These are phyloP conservation scores for Tryphoninae sp. DNA, from an alignment of 2,888 invertebrate species.

Conservation along the genomic window DNA sequence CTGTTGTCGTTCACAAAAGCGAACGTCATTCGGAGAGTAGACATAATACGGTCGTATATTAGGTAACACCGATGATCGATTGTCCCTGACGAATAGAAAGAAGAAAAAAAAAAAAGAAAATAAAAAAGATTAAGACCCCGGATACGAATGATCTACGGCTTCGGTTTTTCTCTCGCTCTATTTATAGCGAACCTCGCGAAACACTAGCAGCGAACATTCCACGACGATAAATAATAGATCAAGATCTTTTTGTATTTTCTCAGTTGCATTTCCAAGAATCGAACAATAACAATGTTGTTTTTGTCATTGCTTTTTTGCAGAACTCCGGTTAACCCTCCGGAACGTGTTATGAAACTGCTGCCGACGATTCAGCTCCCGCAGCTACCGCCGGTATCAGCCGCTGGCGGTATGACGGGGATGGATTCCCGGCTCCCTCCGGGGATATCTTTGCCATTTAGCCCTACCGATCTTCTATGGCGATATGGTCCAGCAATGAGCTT, in stretches of 20 bases:
- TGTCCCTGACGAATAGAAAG: slow-evolving; percentile 41
- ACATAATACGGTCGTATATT: slow-evolving; percentile 17
- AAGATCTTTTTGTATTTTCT: slow-evolving; percentile 19
- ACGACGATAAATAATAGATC: background rate
- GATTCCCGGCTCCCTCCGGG: slow-evolving; percentile 89
- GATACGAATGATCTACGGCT: slow-evolving; percentile 55
- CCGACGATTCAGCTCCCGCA: slow-evolving; percentile 81
- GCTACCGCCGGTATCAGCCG: slow-evolving; percentile 79
- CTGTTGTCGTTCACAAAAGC: slow-evolving; percentile 6
- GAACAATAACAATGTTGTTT: slow-evolving; percentile 41
- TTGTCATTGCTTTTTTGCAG: slow-evolving; percentile 68
- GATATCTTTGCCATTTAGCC: slow-evolving; percentile 90
- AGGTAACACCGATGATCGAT: slow-evolving; percentile 39
- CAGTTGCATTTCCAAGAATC: slow-evolving; percentile 45
- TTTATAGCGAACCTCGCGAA: slow-evolving; percentile 7
- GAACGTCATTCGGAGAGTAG: slow-evolving; percentile 13
- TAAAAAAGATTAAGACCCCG: slow-evolving; percentile 22
- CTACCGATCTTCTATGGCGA: slow-evolving; percentile 93
- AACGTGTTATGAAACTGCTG: slow-evolving; percentile 83
- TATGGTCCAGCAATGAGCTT: slow-evolving; percentile 90
- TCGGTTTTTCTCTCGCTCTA: slow-evolving; percentile 37
- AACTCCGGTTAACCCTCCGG: slow-evolving; percentile 64
- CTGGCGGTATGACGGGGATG: slow-evolving; percentile 85
- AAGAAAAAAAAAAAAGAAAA: slow-evolving; percentile 28
- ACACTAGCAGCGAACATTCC: slow-evolving; percentile 4